phyloP scores from a whole-genome alignment of 1,140 invertebrate species.

The Drosophila ercepeae region DNA sequence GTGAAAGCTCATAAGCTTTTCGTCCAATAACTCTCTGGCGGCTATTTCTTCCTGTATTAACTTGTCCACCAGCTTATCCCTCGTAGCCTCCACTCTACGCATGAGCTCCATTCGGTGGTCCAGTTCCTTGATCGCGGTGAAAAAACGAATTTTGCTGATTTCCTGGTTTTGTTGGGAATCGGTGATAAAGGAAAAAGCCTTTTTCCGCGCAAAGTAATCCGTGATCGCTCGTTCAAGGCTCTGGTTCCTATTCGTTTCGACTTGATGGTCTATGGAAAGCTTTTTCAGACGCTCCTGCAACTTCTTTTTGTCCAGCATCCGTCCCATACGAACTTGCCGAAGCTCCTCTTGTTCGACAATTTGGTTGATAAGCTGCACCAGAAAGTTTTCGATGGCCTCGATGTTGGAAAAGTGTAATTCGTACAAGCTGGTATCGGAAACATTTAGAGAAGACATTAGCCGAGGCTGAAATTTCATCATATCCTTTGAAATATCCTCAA shows the following conservation, averaged over 20 bases:
- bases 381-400: background rate
- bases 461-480: background rate
- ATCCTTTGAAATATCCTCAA: background rate
- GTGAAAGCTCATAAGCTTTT: conserved; percentile 1
- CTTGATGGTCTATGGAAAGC: background rate
- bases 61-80: background rate
- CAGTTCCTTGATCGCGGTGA: background rate
- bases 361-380: background rate
- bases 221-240: background rate
- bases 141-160: background rate
- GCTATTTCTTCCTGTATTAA: background rate
- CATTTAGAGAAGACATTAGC: background rate
- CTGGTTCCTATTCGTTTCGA: rapidly evolving
- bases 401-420: background rate
- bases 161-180: rapidly evolving
- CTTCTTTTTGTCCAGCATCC: conserved; percentile 24
- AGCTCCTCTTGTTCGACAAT: background rate
- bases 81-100: background rate
- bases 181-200: background rate
- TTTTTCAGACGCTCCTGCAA: background rate
- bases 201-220: conserved; percentile 19
- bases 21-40: rapidly evolving
- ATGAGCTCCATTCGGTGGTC: conserved; percentile 12
- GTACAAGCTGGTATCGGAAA: rapidly evolving
- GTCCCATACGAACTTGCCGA: background rate